Percentiles rank a stretch among this genome's conserved stretches.
phyloP scores from a whole-genome alignment of 2,797 vertebrate genomes.

The Melanotaenia nigrans region DNA sequence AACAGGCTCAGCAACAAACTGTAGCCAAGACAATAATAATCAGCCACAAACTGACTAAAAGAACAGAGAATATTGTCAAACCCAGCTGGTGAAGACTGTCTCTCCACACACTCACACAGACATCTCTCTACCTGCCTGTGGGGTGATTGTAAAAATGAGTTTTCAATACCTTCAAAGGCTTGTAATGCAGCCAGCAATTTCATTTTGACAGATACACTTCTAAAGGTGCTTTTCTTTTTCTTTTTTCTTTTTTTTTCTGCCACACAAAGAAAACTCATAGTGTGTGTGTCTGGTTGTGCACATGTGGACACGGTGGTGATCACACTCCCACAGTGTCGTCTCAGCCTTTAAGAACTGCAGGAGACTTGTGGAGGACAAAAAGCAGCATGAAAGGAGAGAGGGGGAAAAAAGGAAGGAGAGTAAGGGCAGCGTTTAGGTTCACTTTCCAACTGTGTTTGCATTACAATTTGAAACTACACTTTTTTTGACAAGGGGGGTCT shows the following conservation, averaged over 20 bases:
- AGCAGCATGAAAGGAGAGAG: slow-evolving; percentile 69
- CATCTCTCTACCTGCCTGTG: slow-evolving; percentile 55
- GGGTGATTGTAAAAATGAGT: slow-evolving; percentile 71
- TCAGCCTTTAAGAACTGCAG: slow-evolving; percentile 77
- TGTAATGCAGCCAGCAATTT: slow-evolving; percentile 75
- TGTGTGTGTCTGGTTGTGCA: slow-evolving; percentile 32
- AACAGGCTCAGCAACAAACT: slow-evolving; percentile 53
- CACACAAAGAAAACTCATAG: slow-evolving; percentile 55
- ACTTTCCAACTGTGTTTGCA: slow-evolving; percentile 67
- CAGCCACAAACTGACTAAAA: slow-evolving; percentile 53
- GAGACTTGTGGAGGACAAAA: slow-evolving; percentile 78
- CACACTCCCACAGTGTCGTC: slow-evolving; percentile 75
- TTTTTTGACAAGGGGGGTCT: slow-evolving; percentile 65
- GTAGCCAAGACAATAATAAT: slow-evolving; percentile 61
- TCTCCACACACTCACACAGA: slow-evolving; percentile 13
- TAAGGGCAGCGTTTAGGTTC: slow-evolving; percentile 65
- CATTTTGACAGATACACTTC: slow-evolving; percentile 76
- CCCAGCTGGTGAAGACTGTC: slow-evolving; percentile 35
- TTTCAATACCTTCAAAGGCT: slow-evolving; percentile 77
- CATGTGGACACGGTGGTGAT: slow-evolving; percentile 68
- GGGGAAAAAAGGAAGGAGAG: slow-evolving; percentile 45
- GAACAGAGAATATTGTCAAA: slow-evolving; percentile 52
- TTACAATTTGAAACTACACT: slow-evolving; percentile 69
- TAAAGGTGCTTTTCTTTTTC: slow-evolving; percentile 46
- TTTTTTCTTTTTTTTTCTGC: slow-evolving; percentile 21